Base-by-base conservation (phyloP, 2,888 invertebrate species). In the Taphrorychus bicolor region DNA sequence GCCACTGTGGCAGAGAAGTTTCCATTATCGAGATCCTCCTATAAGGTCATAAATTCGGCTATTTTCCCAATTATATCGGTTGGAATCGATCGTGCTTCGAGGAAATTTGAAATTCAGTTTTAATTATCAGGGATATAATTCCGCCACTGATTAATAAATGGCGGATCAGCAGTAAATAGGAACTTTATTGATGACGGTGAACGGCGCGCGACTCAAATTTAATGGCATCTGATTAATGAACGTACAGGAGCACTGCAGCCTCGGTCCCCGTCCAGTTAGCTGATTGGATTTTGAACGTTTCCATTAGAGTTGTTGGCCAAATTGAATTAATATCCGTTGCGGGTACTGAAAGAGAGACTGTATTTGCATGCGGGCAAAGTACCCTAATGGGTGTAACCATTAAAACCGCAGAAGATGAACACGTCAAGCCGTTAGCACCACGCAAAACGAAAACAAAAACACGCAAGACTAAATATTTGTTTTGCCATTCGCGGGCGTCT, bases 191-290 rank as follows among this genome's bases (percentile, higher is more conserved):
- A 70, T 70, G 70, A 66, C 62, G 63, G 45, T 24, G 61, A 62
- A 66, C 57, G 59, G 57, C 56, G 54, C 63, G 61, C 61, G 69
- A 69, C 69, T 60, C 65, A 60, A 63, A 66, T 70, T 70, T 70
- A 70, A 62, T 70, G 66, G 63, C 66, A 63, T 53, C 63, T 70
- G 69, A 69, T 69, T 69, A 69, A 69, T 69, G 65, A 64, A 61
- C 51, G 23, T 23, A 48, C 16, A 40, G 57, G 11, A 19, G 42
- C n/a, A n/a, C 9, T 40, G 19, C 23, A 66, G 61, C 58, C 58
- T 40, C 58, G 54, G 59, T 41, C 24, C 17, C 45, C 5, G 41
- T 24, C 23, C 24, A 41, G 56, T 45, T 58, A 48, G 54, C 54
- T 69, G 65, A 69, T 69, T 69, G 61, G 59, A 60, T 69, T 69